Evolutionary conservation across 2,888 invertebrate genomes (phyloP).

Genomic region (Uropetala carovei): DNA sequence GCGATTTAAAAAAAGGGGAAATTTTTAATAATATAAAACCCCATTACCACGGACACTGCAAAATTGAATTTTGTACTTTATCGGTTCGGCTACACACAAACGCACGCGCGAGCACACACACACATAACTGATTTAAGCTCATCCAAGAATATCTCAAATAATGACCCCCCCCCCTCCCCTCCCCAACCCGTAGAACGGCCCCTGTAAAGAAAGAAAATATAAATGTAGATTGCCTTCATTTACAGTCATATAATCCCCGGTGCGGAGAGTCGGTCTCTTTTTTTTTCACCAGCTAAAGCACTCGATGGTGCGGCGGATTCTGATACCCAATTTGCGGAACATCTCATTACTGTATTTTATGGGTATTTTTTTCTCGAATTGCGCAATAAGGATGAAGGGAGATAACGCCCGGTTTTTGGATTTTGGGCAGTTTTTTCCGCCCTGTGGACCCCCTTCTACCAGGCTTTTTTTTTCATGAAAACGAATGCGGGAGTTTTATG

Average conservation of each 20-base stretch:
- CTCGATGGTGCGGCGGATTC: conserved; percentile 55
- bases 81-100: conserved; percentile 34
- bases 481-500: conserved; percentile 55
- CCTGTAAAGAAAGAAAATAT: conserved; percentile 63
- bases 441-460: neutral
- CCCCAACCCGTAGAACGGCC: conserved; percentile 19
- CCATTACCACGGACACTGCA: conserved; percentile 45
- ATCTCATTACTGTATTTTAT: conserved; percentile 63
- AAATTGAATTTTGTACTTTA: conserved; percentile 62
- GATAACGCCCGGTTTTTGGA: conserved; percentile 56
- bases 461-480: conserved; percentile 9
- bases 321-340: conserved; percentile 63
- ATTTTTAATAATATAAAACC: conserved; percentile 42
- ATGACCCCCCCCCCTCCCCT: too few species aligned
- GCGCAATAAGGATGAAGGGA: conserved; percentile 56
- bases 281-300: conserved; percentile 60
- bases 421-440: conserved; percentile 41
- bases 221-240: conserved; percentile 62
- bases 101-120: neutral
- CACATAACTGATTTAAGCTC: conserved; percentile 56
- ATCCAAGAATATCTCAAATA: conserved; percentile 57
- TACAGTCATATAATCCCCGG: conserved; percentile 56
- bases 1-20: neutral
- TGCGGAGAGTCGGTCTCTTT: conserved; percentile 38
- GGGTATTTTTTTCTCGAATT: conserved; percentile 58